phyloP scores from a whole-genome alignment of 2,113 vertebrate genomes.

The Gadus macrocephalus region DNA sequence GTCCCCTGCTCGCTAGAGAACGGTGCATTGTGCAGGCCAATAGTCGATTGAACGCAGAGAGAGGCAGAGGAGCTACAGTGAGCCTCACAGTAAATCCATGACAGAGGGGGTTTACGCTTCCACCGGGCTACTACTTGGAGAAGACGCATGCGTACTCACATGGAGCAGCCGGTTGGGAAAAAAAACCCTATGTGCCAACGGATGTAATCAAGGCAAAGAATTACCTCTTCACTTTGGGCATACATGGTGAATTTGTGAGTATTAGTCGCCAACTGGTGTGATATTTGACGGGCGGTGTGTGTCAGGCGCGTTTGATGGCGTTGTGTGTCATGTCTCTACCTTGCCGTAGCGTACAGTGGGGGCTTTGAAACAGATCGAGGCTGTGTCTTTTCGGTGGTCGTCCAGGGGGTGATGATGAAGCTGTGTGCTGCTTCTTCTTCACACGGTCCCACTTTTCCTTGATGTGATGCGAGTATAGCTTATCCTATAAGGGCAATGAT shows the following conservation, averaged over 20 bases:
- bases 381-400: constrained; percentile 61
- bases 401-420: constrained; percentile 53
- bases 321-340: constrained; percentile 56
- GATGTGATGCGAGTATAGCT: constrained; percentile 42
- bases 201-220: constrained; percentile 80
- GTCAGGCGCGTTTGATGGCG: constrained; percentile 24
- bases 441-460: constrained; percentile 59
- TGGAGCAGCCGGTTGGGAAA: constrained; percentile 66
- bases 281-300: constrained; percentile 22
- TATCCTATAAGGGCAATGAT: constrained; percentile 11
- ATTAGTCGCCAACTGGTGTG: constrained; percentile 39
- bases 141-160: constrained; percentile 75
- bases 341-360: constrained; percentile 43
- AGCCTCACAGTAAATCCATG: constrained; percentile 40
- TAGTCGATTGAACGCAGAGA: neutral
- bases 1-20: neutral
- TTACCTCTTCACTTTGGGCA: constrained; percentile 76
- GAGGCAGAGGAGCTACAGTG: neutral
- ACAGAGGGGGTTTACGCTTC: constrained; percentile 48
- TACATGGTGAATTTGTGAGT: constrained; percentile 84
- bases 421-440: constrained; percentile 20
- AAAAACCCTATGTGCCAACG: constrained; percentile 73
- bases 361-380: constrained; percentile 54
- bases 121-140: constrained; percentile 59
- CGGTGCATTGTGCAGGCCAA: neutral